These are phyloP conservation scores for Eubasilissa regina DNA, from an alignment of 1,140 invertebrate genomes.

Conservation along the genomic window DNA sequence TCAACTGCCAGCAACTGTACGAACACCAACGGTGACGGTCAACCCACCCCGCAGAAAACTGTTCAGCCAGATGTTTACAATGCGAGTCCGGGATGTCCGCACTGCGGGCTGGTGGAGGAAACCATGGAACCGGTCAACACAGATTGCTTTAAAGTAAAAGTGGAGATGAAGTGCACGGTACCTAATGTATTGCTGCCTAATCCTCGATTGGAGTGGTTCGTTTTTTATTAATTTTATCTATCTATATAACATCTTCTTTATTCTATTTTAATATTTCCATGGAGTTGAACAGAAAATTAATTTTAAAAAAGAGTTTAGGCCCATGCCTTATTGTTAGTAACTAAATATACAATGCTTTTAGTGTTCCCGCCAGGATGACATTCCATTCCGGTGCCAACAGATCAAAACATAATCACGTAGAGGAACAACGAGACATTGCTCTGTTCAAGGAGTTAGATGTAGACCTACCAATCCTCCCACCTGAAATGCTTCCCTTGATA, in stretches of 20 bases:
- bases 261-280: not conserved
- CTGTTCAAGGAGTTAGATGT: slow-evolving; percentile 23
- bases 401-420: not conserved
- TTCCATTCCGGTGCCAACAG: slow-evolving; percentile 29
- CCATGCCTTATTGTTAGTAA: no score
- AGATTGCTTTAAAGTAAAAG: slow-evolving; percentile 61
- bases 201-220: slow-evolving; percentile 65
- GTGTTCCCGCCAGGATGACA: slow-evolving; percentile 53
- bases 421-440: not conserved
- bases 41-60: slow-evolving; percentile 4
- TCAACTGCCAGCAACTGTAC: not conserved
- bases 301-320: not conserved
- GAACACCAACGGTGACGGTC: not conserved
- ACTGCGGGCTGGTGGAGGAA: slow-evolving; percentile 79
- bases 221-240: not conserved
- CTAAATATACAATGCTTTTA: slow-evolving; percentile 22
- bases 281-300: not conserved
- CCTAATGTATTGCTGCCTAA: slow-evolving; percentile 65
- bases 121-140: slow-evolving; percentile 67
- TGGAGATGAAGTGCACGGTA: slow-evolving; percentile 64
- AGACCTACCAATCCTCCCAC: slow-evolving; percentile 63
- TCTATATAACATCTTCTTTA: no score
- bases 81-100: slow-evolving; percentile 76
- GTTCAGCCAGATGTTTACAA: slow-evolving; percentile 35
- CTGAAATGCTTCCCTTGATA: slow-evolving; percentile 62